Base-by-base conservation (phyloP, 2,113 vertebrate genomes). In the Albula goreensis region DNA sequence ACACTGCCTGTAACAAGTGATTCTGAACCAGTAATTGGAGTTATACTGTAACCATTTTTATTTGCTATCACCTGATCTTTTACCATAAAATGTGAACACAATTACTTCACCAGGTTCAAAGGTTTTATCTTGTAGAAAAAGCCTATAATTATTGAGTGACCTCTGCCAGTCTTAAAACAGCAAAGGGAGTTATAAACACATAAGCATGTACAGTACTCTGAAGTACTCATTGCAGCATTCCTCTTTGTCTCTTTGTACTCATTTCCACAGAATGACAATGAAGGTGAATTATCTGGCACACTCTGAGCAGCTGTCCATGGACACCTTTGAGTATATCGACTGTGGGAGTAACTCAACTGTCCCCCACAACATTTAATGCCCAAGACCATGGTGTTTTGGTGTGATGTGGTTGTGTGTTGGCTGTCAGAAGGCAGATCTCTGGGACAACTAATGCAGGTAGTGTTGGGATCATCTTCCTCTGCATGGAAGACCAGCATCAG, bases 301-400 rank as follows among this genome's bases (percentile, higher is more conserved):
- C 88, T 92, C 88, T 1, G 96, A 98, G 90, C 95, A 97, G 93
- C 51, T 96, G 15, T 93, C 95, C 25, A 88, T 96, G 80, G 94
- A 97, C 82, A 94, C 91, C 60, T 97, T 93, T 22, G 94, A 97
- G 85, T 98, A 97, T 0, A 94, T 97, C 31, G 96, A 98, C 92
- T 98, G 97, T 89, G 95, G 96, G 85, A 91, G 90, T 80, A 97
- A 97, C n/a, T 92, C 88, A 0, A 96, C 95, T 0, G 49, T 82
- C 17, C 95, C 95, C 5, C 95, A 91, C 84, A 88, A 90, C 31
- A 56, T 80, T 50, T 90, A 22, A 0, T 11, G 82, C 78, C 0
- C 31, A 10, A 22, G 9, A 63, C 22, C 66, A 4, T 22, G 63
- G 1, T n/a, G n/a, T n/a, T 60, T 11, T 60, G 11, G 12, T 12